phyloP scores from a whole-genome alignment of 2,888 invertebrate species.

The Drosophila incognita region DNA sequence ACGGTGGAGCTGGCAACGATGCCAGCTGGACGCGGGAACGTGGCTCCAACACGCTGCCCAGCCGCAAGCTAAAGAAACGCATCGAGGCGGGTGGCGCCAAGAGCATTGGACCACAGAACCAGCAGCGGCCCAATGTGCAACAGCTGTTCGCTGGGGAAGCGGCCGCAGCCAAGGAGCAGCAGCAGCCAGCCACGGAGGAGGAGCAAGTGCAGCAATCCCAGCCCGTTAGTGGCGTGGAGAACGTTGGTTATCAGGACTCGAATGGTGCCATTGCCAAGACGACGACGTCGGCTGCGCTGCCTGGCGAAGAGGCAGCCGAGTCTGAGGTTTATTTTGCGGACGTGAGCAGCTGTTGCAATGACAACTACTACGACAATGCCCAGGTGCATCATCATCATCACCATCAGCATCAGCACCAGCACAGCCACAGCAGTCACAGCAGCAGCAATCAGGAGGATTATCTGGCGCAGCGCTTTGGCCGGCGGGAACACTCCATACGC shows the following conservation, averaged over 20 bases:
- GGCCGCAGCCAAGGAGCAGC: constrained; percentile 46
- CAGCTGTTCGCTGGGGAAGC: constrained; percentile 80
- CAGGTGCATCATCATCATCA: constrained; percentile 60
- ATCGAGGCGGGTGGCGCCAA: constrained; percentile 85
- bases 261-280: constrained; percentile 70
- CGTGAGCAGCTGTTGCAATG: constrained; percentile 92
- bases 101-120: constrained; percentile 83
- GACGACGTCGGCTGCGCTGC: constrained; percentile 15
- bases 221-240: constrained; percentile 88
- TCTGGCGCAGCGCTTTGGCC: constrained; percentile 86
- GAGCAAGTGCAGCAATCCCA: constrained; percentile 16
- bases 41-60: constrained; percentile 86
- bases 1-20: constrained; percentile 68
- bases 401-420: constrained; percentile 70
- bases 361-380: constrained; percentile 84
- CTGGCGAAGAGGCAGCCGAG: constrained; percentile 87
- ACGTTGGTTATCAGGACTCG: constrained; percentile 89
- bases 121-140: constrained; percentile 85
- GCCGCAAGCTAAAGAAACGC: constrained; percentile 87
- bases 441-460: constrained; percentile 86
- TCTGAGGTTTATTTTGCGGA: constrained; percentile 95
- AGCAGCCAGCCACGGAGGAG: constrained; percentile 9
- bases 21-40: constrained; percentile 85
- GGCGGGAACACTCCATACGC: constrained; percentile 87
- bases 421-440: constrained; percentile 72